Percentiles rank a stretch among this genome's conserved stretches.
These are phyloP conservation scores for Cosmorhoe ocellata DNA, from an alignment of 2,888 invertebrate genomes.

Conservation along the genomic window DNA sequence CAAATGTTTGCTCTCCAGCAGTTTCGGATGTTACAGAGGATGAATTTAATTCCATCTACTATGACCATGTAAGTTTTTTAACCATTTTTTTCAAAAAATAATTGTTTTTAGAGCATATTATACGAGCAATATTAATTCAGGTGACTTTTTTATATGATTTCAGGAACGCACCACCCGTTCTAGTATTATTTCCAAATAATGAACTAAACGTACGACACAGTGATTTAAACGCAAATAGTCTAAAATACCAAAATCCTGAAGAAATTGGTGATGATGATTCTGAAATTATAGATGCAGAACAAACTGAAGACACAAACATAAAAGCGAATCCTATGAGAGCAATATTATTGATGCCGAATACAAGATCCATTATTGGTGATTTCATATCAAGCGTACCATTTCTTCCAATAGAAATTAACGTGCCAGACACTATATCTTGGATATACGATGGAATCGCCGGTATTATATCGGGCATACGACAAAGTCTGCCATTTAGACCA, in stretches of 20 bases:
- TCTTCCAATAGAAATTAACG: constrained; percentile 84
- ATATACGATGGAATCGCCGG: constrained; percentile 60
- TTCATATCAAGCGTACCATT: constrained; percentile 80
- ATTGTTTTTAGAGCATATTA: too few species aligned
- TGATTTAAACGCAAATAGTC: constrained; percentile 31
- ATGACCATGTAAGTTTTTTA: constrained; percentile 45
- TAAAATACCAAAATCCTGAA: constrained; percentile 39
- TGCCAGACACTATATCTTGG: constrained; percentile 82
- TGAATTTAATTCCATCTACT: constrained; percentile 41
- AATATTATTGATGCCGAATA: constrained; percentile 47
- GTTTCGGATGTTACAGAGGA: constrained; percentile 43
- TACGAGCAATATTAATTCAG: too few species aligned
- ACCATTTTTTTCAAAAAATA: background rate
- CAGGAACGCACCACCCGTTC: constrained; percentile 51
- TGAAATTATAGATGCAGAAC: constrained; percentile 60
- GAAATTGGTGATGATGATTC: constrained; percentile 47
- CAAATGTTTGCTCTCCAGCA: constrained; percentile 36
- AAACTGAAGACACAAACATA: constrained; percentile 20
- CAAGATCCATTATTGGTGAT: constrained; percentile 62
- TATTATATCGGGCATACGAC: constrained; percentile 60
- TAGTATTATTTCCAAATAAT: constrained; percentile 44
- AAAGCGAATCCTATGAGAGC: constrained; percentile 37
- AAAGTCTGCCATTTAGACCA: constrained; percentile 54
- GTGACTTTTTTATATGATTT: constrained; percentile 24
- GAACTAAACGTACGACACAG: constrained; percentile 26